These are phyloP conservation scores for Gobio occitaniae DNA, from an alignment of 2,797 vertebrate genomes.

Conservation along the genomic window DNA sequence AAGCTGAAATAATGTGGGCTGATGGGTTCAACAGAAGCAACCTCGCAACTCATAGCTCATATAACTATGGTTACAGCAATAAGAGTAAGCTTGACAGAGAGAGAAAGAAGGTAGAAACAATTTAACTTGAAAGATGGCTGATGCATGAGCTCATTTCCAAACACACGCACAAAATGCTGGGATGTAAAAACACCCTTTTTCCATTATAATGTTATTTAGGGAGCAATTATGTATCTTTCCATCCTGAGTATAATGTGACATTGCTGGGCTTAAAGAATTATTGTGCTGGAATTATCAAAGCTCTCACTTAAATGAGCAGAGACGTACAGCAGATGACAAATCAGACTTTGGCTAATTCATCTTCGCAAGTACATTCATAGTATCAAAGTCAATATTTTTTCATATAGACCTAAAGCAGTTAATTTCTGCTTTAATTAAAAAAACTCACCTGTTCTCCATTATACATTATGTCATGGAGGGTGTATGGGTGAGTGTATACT, in stretches of 20 bases:
- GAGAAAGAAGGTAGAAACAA: background rate
- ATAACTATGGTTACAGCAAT: background rate
- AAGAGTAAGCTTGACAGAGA: background rate
- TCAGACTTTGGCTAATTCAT: conserved; percentile 76
- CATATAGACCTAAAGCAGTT: conserved; percentile 54
- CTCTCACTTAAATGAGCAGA: conserved; percentile 68
- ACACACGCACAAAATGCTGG: conserved; percentile 53
- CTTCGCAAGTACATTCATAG: conserved; percentile 65
- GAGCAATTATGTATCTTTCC: conserved; percentile 63
- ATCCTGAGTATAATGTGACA: conserved; percentile 65
- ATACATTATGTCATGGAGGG: conserved; percentile 18
- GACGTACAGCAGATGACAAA: conserved; percentile 70
- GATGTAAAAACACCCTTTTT: conserved; percentile 49
- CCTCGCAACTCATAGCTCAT: background rate
- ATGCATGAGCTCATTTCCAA: conserved; percentile 68
- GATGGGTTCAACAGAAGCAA: too few relatives aligned
- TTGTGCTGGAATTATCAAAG: conserved; percentile 66
- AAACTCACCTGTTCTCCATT: conserved; percentile 23
- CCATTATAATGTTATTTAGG: conserved; percentile 67
- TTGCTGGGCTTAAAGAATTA: conserved; percentile 62
- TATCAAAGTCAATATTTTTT: conserved; percentile 30
- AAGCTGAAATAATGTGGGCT: too few relatives aligned
- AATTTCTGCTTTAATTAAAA: conserved; percentile 64
- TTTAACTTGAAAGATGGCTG: conserved; percentile 52
- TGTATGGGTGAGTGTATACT: background rate